Evolutionary conservation across 30 jellyfish, hydroid and myxozoan genomes (phyloP).

Genomic region (Aurelia sp.): DNA sequence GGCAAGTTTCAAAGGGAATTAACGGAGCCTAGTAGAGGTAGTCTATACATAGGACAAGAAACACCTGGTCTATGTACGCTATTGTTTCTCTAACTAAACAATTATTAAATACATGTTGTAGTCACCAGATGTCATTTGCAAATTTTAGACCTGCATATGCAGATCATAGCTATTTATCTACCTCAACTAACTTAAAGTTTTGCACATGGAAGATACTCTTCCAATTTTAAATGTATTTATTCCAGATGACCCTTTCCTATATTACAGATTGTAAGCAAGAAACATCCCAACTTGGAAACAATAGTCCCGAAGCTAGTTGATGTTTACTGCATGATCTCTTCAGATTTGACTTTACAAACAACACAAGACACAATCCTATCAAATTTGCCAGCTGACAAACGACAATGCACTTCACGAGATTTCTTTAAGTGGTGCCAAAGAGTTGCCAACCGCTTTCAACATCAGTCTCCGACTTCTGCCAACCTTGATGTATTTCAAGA

Average conservation of each 20-base stretch:
- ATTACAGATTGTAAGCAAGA: conserved; percentile 61
- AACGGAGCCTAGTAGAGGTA: no score
- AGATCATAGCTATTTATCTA: no score
- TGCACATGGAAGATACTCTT: no score
- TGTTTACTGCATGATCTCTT: conserved; percentile 79
- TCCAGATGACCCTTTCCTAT: not conserved
- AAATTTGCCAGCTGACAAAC: conserved; percentile 39
- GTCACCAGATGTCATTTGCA: no score
- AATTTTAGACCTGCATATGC: no score
- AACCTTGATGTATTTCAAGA: conserved; percentile 71
- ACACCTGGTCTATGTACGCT: no score
- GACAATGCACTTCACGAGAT: conserved; percentile 78
- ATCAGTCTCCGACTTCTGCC: conserved; percentile 33
- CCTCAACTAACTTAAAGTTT: no score
- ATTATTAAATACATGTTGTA: no score
- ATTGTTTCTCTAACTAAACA: no score
- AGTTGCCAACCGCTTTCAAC: conserved; percentile 30
- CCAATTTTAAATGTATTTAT: no score
- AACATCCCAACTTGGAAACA: conserved; percentile 57
- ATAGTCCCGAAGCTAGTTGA: conserved; percentile 70
- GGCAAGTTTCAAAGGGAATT: no score
- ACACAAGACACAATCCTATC: conserved; percentile 57
- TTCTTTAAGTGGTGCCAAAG: conserved; percentile 88
- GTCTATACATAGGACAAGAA: no score
- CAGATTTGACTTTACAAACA: conserved; percentile 64